Percentiles rank a stretch among this genome's conserved stretches.
Conservation (phyloP, 92 coral and sea anemone species). For the Micromussa lordhowensis region DNA sequence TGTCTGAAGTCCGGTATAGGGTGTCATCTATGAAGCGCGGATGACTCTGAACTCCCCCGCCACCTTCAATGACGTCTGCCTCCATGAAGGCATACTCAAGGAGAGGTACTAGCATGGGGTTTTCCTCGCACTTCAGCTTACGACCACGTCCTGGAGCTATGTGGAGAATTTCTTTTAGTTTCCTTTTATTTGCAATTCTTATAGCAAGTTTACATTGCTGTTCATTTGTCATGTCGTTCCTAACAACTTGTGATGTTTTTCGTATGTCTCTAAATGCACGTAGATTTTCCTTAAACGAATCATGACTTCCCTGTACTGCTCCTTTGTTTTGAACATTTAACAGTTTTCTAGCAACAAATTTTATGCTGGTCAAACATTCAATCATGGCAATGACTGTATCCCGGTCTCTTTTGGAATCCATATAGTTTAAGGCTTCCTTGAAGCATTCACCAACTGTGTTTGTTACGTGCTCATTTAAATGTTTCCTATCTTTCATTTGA, state of each 20-base stretch:
- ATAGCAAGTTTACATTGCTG: constrained; percentile 35
- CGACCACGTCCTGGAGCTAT: constrained; percentile 57
- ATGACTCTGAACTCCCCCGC: constrained; percentile 59
- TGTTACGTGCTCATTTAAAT: constrained; percentile 43
- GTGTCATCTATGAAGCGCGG: constrained; percentile 63
- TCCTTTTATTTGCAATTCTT: constrained; percentile 42
- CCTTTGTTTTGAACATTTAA: constrained; percentile 45
- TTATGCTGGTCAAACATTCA: constrained; percentile 46
- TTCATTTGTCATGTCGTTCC: constrained; percentile 69
- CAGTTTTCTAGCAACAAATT: constrained; percentile 34
- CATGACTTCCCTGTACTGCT: constrained; percentile 38
- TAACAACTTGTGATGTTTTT: constrained; percentile 50
- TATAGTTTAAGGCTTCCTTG: constrained; percentile 40
- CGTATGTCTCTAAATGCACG: constrained; percentile 15
- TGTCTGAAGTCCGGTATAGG: constrained; percentile 57
- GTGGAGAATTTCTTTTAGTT: constrained; percentile 55
- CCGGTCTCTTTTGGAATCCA: constrained; percentile 61
- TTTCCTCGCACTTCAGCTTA: constrained; percentile 61
- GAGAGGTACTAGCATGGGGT: constrained; percentile 55
- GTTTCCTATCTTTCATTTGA: constrained; percentile 34
- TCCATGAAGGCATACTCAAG: constrained; percentile 67
- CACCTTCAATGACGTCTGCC: constrained; percentile 31
- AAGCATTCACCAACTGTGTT: constrained; percentile 55
- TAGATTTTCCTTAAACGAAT: constrained; percentile 23
- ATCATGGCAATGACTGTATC: constrained; percentile 46